phyloP scores from a whole-genome alignment of 2,888 invertebrate genomes.

The Exephanes ischioxanthus region DNA sequence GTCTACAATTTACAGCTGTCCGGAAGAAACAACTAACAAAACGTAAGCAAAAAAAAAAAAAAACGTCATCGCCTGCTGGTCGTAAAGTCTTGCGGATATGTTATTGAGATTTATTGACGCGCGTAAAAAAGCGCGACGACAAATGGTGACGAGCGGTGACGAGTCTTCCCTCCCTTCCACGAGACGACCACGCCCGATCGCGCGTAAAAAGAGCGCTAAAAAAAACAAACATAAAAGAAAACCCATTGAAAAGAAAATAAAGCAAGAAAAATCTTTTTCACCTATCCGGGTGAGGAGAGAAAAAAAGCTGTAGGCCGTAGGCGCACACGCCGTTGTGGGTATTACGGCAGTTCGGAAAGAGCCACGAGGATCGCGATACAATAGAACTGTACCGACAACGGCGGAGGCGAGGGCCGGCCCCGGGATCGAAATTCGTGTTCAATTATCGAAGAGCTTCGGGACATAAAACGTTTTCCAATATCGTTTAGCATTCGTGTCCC shows the following conservation, averaged over 20 bases:
- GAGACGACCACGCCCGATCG: not conserved
- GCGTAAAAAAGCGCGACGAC: constrained; percentile 28
- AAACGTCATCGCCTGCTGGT: constrained; percentile 10
- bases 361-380: constrained; percentile 36
- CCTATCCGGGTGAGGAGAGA: not conserved
- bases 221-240: not conserved
- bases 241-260: not conserved
- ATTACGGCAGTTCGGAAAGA: constrained; percentile 20
- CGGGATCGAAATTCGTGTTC: constrained; percentile 64
- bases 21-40: too few species aligned
- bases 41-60: not conserved
- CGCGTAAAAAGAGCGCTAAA: constrained; percentile 15
- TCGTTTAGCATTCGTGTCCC: constrained; percentile 63
- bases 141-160: not conserved
- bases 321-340: not conserved
- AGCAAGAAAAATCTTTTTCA: constrained; percentile 5
- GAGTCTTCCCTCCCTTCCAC: not conserved
- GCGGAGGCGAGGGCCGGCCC: not conserved
- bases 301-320: constrained; percentile 21
- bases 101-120: constrained; percentile 27
- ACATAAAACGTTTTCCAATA: constrained; percentile 69
- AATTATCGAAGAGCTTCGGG: constrained; percentile 66
- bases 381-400: constrained; percentile 20
- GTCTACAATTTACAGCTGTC: too few species aligned
- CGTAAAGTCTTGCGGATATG: constrained; percentile 24